Evolutionary conservation across 2,797 vertebrate species (phyloP), one percentile per base, ranked within the genome.

Genomic region (Simalia tracyae): DNA sequence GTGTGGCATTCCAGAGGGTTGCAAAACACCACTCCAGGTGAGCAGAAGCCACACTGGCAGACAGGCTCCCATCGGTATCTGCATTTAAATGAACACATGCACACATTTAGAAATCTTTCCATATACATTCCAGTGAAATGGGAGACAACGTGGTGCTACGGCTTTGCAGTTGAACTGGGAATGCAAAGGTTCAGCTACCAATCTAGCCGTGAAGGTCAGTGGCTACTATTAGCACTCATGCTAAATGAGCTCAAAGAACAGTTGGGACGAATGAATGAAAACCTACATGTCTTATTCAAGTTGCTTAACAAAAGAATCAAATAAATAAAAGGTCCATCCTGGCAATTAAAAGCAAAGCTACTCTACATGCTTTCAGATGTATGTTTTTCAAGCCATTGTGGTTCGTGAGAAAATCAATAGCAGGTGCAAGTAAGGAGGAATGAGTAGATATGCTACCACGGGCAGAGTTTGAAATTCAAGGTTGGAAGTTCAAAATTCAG

Each of bases 21-120:
- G 93, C 63, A 94, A 88, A 95, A 90, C 0, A 4, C 68, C 87
- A 96, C 91, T 93, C 89, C 88, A 59, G 92, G 91, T 93, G 92
- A 90, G 31, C 8, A 31, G 22, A 81, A 56, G 42, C 59, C 8
- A 5, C 17, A 60, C n/a, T 5, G 31, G 5, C 24, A 81, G 46
- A 17, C 46, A 56, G 57, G 46, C 6, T 64, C 88, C 31, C 59
- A 8, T 72, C 89, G 63, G 19, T 76, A 63, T 31, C 10, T 31
- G 14, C 15, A 17, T 11, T 90, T 84, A 14, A 64, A 84, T 28
- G 12, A 59, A 57, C 17, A 15, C 19, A 81, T 46, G 36, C 56
- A 17, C n/a, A 26, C 57, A 50, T 63, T 81, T 5, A 61, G 10
- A 86, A 26, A 1, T 28, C 11, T 54, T 60, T 84, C 24, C 56